Conservation (phyloP, 2,797 vertebrate species). For the Hippocampus kuda region DNA sequence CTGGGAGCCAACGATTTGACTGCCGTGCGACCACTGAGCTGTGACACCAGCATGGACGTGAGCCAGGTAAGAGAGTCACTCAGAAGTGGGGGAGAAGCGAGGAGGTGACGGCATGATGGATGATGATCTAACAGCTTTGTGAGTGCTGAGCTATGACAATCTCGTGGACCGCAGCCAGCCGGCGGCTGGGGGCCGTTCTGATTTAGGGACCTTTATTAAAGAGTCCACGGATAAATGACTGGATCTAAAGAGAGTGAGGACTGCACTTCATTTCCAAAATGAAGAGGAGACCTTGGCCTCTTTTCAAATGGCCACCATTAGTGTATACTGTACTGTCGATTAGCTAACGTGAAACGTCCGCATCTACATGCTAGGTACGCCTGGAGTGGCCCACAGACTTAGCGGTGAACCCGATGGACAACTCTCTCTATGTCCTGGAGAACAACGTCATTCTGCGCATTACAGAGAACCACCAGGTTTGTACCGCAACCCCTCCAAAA, state of each 20-base stretch:
- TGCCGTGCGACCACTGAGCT: slow-evolving; percentile 79
- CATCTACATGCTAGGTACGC: slow-evolving; percentile 74
- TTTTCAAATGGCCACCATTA: slow-evolving; percentile 19
- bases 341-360: slow-evolving; percentile 12
- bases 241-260: slow-evolving; percentile 33
- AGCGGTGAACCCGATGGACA: slow-evolving; percentile 98
- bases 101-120: slow-evolving; percentile 41
- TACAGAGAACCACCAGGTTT: slow-evolving; percentile 94
- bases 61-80: slow-evolving; percentile 74
- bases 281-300: slow-evolving; percentile 34
- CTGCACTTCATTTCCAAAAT: slow-evolving; percentile 44
- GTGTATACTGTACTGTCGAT: slow-evolving; percentile 10
- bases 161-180: slow-evolving; percentile 79
- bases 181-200: slow-evolving; percentile 42
- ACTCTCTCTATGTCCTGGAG: slow-evolving; percentile 95
- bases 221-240: slow-evolving; percentile 45
- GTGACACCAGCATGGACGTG: slow-evolving; percentile 96
- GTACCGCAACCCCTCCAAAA: slow-evolving; percentile 29
- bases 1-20: slow-evolving; percentile 90
- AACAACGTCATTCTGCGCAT: slow-evolving; percentile 98
- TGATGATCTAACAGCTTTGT: slow-evolving; percentile 69
- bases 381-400: slow-evolving; percentile 98
- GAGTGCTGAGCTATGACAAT: slow-evolving; percentile 79
- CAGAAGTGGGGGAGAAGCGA: slow-evolving; percentile 17
- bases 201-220: slow-evolving; percentile 52